Evolutionary conservation across 35 echinoderm and acorn worm species (phyloP).

Genomic region (Apostichopus californicus): DNA sequence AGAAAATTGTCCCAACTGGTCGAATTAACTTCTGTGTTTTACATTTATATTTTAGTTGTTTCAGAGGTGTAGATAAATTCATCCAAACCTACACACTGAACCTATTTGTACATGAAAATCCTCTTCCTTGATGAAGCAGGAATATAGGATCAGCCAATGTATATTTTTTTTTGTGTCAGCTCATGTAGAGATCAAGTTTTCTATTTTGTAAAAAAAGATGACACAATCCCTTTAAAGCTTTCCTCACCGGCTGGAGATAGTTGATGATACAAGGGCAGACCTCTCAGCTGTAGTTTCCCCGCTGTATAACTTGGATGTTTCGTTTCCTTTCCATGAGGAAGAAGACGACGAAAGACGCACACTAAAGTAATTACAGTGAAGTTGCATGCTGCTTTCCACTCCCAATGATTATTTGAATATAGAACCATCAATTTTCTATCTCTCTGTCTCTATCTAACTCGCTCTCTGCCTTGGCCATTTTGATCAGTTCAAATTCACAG

Average conservation of each 20-base stretch:
- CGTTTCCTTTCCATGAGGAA: not conserved
- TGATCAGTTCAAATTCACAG: not conserved
- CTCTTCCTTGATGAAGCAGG: no score
- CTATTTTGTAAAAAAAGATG: not conserved
- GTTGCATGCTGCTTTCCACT: not conserved
- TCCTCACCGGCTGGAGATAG: not conserved
- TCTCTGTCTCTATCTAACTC: not conserved
- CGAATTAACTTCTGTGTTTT: no score
- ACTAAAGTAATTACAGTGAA: not conserved
- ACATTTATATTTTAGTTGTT: no score
- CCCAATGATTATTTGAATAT: not conserved
- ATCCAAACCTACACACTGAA: no score
- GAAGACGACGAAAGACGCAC: not conserved
- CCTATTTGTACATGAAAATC: no score
- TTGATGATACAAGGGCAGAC: conserved; percentile 2
- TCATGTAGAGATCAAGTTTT: no score
- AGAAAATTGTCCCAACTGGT: no score
- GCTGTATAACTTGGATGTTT: not conserved
- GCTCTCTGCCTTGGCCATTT: not conserved
- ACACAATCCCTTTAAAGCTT: conserved; percentile 4
- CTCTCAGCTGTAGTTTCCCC: not conserved
- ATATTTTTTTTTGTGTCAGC: no score
- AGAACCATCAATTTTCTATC: not conserved
- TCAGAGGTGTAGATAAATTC: no score
- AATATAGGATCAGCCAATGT: no score